phyloP scores from a whole-genome alignment of 2,888 invertebrate genomes.

The Venusia cambrica region DNA sequence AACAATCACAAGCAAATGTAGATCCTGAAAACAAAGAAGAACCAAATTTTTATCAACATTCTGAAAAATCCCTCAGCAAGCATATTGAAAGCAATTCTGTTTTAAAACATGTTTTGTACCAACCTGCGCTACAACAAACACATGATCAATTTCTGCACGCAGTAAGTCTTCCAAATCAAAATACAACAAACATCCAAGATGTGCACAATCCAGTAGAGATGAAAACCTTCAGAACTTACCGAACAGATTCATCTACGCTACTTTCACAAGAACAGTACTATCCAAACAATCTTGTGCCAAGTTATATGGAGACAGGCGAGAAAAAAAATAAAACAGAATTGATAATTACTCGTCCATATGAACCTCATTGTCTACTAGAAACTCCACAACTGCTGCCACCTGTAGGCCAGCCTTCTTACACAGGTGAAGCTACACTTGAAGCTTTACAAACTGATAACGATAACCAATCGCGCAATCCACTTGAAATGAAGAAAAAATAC shows the following conservation, averaged over 20 bases:
- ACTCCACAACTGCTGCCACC: not conserved
- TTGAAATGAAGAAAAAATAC: constrained; percentile 15
- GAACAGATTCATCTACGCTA: too few relatives aligned
- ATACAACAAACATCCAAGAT: too few relatives aligned
- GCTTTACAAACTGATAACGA: not conserved
- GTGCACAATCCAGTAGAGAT: too few relatives aligned
- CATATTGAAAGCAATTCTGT: constrained; percentile 7
- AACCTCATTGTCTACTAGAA: not conserved
- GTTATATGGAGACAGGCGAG: too few relatives aligned
- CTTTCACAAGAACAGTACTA: too few relatives aligned
- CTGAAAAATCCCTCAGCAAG: not conserved
- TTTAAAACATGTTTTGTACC: constrained; percentile 5
- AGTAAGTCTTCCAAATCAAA: too few relatives aligned
- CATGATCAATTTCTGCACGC: not conserved
- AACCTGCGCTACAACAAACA: constrained; percentile 2
- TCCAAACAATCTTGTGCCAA: too few relatives aligned
- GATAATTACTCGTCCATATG: too few relatives aligned
- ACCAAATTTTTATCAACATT: too few relatives aligned
- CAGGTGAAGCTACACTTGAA: not conserved
- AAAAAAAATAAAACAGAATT: too few relatives aligned
- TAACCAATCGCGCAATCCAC: constrained; percentile 3
- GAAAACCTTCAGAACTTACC: too few relatives aligned
- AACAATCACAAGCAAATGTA: constrained; percentile 2
- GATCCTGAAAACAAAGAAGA: too few relatives aligned
- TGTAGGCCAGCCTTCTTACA: not conserved